Evolutionary conservation across 2,797 vertebrate species (phyloP), one percentile per base, ranked within the genome.

Genomic region (Myotis findleyi): DNA sequence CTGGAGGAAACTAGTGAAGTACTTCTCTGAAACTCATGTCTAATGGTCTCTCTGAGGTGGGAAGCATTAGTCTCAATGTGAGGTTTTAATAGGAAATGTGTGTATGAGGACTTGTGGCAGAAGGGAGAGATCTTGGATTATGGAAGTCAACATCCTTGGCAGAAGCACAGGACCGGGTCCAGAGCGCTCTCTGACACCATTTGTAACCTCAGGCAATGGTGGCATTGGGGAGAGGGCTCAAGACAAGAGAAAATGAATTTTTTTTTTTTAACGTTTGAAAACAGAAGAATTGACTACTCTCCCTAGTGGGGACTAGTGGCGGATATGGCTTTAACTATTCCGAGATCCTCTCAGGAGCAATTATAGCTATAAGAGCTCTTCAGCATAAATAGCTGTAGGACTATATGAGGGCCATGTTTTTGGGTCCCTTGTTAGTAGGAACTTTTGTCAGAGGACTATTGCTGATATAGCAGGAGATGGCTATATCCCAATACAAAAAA

Each of bases 41-140:
- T 79, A 47, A 72, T 90, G 25, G 41, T 68, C 47, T 64, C 23
- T 94, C 71, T 77, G 68, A 89, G 36, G 23, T 82, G 21, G 49
- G 69, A 95, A 85, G 36, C 25, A 30, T 91, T 84, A 16, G 5
- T 88, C 36, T 89, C n/a, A 36, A 10, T 66, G 62, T 85, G 36
- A 17, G n/a, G 44, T 82, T 94, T 89, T 95, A 47, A 82, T 69
- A 81, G 73, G 77, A 95, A 85, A 83, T 53, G 49, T n/a, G 14
- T 93, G 25, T 41, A 7, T 72, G 36, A 90, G n/a, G 64, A 41
- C 2, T 38, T 25, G 55, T 49, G n/a, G 64, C 4, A 62, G 89
- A 88, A 7, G 21, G 51, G n/a, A 85, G 57, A 66, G 8, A 88
- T 77, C 27, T 27, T 82, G 49, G 49, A 38, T 44, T n/a, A 25